Evolutionary conservation across 2,888 invertebrate species (phyloP), one percentile per base, ranked within the genome.

Genomic region (Leucania comma): DNA sequence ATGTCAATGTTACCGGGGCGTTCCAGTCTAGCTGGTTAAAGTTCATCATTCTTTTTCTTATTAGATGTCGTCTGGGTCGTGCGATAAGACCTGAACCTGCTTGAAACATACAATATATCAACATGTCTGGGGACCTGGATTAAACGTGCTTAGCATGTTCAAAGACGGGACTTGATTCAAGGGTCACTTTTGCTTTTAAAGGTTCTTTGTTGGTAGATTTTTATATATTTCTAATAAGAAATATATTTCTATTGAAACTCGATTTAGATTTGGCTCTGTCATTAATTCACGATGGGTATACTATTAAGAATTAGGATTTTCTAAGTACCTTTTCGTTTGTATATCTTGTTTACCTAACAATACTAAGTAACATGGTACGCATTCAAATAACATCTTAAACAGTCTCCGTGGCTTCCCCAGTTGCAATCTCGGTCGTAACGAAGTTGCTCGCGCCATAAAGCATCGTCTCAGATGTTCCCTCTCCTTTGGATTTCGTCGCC

Each of bases 341-440:
- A 46, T 38, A 24, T 48, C 14, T 57, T 35, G 35, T 46, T 26
- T 71, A 38, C 29, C 35, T 53, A 46, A 46, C 12, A 53, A 35
- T 60, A 24, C 17, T 56, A 62, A 62, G 51, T 67, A 69, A 70
- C 51, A 72, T 69, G 57, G 68, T 72, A 4, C 78, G 72, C 68
- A 80, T 82, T 72, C 72, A 74, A 82, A 85, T 86, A 83, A 78
- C 65, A 63, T 72, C 76, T 78, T 76, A 67, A 73, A 75, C 72
- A 75, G 78, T 81, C 73, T 69, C 61, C 67, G 65, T 68, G 77
- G 68, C 72, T 82, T 74, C 78, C 78, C 78, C 65, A 76, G 70
- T 71, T 81, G 82, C 85, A 86, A 90, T 90, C 87, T 86, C 83
- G 62, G 79, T 75, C 83, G 84, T 87, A 80, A 86, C 80, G 85